Conservation (phyloP, 2,797 vertebrate genomes). For the Limosa lapponica region DNA sequence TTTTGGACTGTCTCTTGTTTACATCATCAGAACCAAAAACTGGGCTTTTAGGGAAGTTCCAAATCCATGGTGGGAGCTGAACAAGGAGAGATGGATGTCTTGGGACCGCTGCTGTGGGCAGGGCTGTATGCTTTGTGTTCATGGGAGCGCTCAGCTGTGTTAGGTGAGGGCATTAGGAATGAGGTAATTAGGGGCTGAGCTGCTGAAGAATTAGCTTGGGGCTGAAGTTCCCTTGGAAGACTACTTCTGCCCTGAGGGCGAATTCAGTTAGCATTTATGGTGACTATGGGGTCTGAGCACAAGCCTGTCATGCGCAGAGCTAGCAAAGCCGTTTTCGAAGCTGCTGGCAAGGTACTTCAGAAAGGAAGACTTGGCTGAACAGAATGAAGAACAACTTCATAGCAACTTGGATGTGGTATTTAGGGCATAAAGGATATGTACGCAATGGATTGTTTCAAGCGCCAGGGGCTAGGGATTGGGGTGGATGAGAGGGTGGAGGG, state of each 20-base stretch:
- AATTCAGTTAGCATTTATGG: background rate
- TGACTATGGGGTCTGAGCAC: accelerated
- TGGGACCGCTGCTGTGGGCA: accelerated
- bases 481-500: background rate
- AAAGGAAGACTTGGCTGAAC: background rate
- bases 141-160: accelerated
- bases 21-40: background rate
- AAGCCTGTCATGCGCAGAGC: background rate
- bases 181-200: background rate
- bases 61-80: background rate
- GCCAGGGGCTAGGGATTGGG: background rate
- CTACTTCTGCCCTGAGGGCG: accelerated
- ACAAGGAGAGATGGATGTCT: accelerated
- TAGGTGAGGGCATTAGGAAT: background rate
- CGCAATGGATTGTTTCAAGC: background rate
- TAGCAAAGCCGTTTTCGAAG: background rate
- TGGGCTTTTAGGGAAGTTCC: background rate
- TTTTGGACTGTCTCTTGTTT: background rate
- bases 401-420: background rate
- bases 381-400: background rate
- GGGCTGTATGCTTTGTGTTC: background rate
- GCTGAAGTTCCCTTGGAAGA: background rate
- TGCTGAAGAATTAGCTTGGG: background rate
- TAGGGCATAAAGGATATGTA: background rate
- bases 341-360: background rate